phyloP scores from a whole-genome alignment of 2,113 vertebrate species.

The Entelurus aequoreus region DNA sequence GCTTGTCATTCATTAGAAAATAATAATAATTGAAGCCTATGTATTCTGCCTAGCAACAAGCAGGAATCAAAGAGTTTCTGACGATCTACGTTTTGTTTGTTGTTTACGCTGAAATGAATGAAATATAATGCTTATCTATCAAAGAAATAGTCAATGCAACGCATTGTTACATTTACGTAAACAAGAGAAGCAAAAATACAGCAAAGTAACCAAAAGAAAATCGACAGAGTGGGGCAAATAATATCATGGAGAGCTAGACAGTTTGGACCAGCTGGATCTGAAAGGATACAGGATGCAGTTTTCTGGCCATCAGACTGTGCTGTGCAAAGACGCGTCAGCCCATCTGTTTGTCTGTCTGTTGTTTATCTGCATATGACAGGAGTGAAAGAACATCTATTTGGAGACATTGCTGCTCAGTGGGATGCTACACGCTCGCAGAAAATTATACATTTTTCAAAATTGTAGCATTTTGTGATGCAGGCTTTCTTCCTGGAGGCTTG shows the following conservation, averaged over 20 bases:
- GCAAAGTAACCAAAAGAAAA: conserved; percentile 15
- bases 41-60: no score
- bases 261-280: conserved; percentile 28
- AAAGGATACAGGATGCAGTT: conserved; percentile 42
- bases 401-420: conserved; percentile 19
- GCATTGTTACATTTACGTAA: neutral
- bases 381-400: conserved; percentile 54
- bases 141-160: neutral
- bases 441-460: neutral
- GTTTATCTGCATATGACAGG: conserved; percentile 45
- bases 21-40: no score
- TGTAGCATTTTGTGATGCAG: neutral
- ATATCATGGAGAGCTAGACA: conserved; percentile 27
- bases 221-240: conserved; percentile 22
- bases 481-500: no score
- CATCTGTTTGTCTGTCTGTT: conserved; percentile 53
- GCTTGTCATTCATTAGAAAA: no score
- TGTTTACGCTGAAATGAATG: neutral
- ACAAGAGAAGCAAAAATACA: conserved; percentile 4
- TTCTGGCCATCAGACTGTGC: conserved; percentile 45
- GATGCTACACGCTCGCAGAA: neutral
- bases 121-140: neutral
- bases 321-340: conserved; percentile 42
- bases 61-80: no score
- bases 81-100: neutral